Evolutionary conservation across 2,113 vertebrate species (phyloP).

Genomic region (Guaruba guarouba): DNA sequence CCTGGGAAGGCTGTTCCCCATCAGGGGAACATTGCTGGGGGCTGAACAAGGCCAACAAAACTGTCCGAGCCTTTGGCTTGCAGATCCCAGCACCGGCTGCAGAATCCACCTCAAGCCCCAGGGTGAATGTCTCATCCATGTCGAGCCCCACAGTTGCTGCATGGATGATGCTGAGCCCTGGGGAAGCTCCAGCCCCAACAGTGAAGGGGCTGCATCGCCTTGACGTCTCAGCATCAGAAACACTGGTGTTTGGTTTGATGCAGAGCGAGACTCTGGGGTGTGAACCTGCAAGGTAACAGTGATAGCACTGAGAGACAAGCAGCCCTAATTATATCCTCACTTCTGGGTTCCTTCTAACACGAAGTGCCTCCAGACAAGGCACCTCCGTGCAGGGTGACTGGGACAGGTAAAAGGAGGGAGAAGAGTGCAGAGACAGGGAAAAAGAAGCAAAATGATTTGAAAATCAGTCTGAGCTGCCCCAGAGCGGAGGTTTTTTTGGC

Average conservation of each 20-base stretch:
- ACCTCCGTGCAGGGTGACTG: neutral
- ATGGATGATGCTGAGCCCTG: rapidly evolving
- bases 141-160: rapidly evolving
- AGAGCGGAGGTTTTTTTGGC: neutral
- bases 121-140: rapidly evolving
- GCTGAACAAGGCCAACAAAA: neutral
- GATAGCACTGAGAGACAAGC: neutral
- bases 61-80: neutral
- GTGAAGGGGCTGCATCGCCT: rapidly evolving
- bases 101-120: neutral
- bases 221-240: rapidly evolving
- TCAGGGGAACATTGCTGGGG: rapidly evolving
- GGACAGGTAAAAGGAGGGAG: neutral
- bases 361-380: neutral
- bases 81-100: neutral
- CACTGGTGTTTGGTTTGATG: neutral
- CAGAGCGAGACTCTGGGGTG: slow-evolving; percentile 40
- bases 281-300: slow-evolving; percentile 37
- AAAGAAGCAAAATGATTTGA: neutral
- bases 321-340: neutral
- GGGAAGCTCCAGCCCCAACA: neutral
- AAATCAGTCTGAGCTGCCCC: neutral
- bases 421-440: neutral
- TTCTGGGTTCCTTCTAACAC: neutral
- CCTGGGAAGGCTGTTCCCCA: neutral